Evolutionary conservation across 1,140 invertebrate genomes (phyloP).

Genomic region (Papilio helenus): DNA sequence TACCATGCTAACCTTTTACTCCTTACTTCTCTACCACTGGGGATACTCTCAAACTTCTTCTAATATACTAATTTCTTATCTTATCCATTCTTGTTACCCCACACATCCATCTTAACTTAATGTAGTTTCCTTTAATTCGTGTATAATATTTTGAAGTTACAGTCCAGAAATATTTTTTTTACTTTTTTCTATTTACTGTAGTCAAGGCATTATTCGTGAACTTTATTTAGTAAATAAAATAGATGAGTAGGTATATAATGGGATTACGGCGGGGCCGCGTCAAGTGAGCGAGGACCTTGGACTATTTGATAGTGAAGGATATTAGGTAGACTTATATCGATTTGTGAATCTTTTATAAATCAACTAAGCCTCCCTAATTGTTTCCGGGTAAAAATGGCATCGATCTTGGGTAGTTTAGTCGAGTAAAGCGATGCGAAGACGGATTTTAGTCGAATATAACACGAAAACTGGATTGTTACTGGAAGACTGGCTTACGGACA

Average conservation of each 20-base stretch:
- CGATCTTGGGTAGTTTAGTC: not conserved
- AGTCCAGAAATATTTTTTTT: not conserved
- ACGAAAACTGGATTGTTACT: no score
- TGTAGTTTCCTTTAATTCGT: no score
- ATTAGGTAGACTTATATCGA: slow-evolving; percentile 21
- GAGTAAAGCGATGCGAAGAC: not conserved
- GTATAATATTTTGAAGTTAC: no score
- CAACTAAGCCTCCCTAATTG: slow-evolving; percentile 4
- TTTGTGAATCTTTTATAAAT: slow-evolving; percentile 1
- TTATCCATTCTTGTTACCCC: no score
- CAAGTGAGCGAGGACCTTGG: slow-evolving; percentile 49
- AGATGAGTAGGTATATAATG: slow-evolving; percentile 41
- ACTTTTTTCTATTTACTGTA: not conserved
- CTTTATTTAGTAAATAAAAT: slow-evolving; percentile 31
- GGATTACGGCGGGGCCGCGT: slow-evolving; percentile 50
- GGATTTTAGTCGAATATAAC: no score
- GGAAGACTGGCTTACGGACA: no score
- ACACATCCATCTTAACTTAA: no score
- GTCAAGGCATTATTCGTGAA: not conserved
- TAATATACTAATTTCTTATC: no score
- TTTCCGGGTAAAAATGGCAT: not conserved
- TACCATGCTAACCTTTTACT: no score
- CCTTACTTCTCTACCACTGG: no score
- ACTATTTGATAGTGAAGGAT: slow-evolving; percentile 41
- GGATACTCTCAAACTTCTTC: no score